Conservation (phyloP, 2,888 invertebrate species). For the Standfussiana lucernea region DNA sequence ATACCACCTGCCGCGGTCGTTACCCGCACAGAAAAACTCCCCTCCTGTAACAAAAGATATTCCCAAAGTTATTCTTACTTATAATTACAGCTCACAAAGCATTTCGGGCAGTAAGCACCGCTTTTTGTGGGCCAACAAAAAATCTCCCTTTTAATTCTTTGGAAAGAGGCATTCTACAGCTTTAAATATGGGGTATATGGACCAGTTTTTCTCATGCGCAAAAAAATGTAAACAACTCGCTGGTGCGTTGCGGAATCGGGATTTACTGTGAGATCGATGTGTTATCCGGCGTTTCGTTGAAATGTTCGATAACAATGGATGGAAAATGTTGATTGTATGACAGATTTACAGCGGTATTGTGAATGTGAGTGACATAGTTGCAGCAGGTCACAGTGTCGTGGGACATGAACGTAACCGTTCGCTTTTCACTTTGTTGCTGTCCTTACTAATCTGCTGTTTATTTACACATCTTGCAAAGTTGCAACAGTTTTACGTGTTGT, state of each 20-base stretch:
- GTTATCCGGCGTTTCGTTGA: constrained; percentile 68
- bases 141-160: constrained; percentile 80
- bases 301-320: constrained; percentile 68
- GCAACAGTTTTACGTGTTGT: constrained; percentile 49
- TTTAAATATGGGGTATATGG: constrained; percentile 75
- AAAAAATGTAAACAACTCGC: constrained; percentile 89
- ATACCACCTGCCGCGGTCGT: constrained; percentile 90
- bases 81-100: constrained; percentile 88
- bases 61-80: constrained; percentile 89
- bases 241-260: constrained; percentile 63
- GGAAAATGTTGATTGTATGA: constrained; percentile 53
- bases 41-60: constrained; percentile 86
- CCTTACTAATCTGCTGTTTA: constrained; percentile 57
- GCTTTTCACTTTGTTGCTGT: constrained; percentile 47
- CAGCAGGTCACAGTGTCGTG: constrained; percentile 69
- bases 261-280: constrained; percentile 70
- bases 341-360: constrained; percentile 65
- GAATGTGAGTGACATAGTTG: constrained; percentile 62
- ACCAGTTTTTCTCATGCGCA: constrained; percentile 76
- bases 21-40: constrained; percentile 88
- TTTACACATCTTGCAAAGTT: constrained; percentile 52
- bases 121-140: constrained; percentile 83
- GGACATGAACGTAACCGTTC: constrained; percentile 57
- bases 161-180: constrained; percentile 80
- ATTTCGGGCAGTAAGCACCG: constrained; percentile 81